Percentiles rank a stretch among this genome's conserved stretches.
Conservation (phyloP, 2,797 vertebrate species). For the Thaleichthys pacificus region DNA sequence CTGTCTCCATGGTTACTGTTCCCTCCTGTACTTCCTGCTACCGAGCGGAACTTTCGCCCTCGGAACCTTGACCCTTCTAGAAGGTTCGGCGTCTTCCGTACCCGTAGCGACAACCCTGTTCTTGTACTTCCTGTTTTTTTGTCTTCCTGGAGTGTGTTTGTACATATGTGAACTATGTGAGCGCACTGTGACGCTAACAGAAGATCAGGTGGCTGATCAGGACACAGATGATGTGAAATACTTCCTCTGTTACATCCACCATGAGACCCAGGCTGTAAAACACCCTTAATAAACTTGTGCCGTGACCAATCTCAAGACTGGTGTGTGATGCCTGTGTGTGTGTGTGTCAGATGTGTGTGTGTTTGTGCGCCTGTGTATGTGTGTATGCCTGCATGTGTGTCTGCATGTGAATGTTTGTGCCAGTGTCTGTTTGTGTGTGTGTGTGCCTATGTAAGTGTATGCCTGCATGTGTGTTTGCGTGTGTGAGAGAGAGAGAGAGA, state of each 20-base stretch:
- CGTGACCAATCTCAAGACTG: constrained; percentile 27
- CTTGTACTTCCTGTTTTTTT: constrained; percentile 29
- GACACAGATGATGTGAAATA: constrained; percentile 37
- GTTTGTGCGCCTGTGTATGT: neutral
- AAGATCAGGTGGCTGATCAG: constrained; percentile 34
- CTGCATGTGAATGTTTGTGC: neutral
- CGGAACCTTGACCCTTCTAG: too few relatives aligned
- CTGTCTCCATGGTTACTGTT: too few relatives aligned
- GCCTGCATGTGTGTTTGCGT: neutral
- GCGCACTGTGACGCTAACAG: constrained; percentile 37
- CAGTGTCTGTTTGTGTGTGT: constrained; percentile 12
- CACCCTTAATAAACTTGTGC: constrained; percentile 52
- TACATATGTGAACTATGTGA: constrained; percentile 57
- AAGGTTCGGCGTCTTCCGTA: constrained; percentile 31
- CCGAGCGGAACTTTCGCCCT: too few relatives aligned
- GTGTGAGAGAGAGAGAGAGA: too few relatives aligned
- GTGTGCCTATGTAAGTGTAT: neutral
- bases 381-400: constrained; percentile 21
- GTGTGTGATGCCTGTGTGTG: constrained; percentile 22
- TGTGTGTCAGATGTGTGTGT: neutral
- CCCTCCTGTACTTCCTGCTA: too few relatives aligned
- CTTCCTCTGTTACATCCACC: constrained; percentile 23
- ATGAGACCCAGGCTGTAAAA: constrained; percentile 41
- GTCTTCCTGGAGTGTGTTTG: constrained; percentile 35
- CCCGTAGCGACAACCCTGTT: constrained; percentile 40